Percentiles rank a stretch among this genome's conserved stretches.
These are phyloP conservation scores for Puma concolor DNA, from an alignment of 2,113 vertebrate genomes.

Conservation along the genomic window DNA sequence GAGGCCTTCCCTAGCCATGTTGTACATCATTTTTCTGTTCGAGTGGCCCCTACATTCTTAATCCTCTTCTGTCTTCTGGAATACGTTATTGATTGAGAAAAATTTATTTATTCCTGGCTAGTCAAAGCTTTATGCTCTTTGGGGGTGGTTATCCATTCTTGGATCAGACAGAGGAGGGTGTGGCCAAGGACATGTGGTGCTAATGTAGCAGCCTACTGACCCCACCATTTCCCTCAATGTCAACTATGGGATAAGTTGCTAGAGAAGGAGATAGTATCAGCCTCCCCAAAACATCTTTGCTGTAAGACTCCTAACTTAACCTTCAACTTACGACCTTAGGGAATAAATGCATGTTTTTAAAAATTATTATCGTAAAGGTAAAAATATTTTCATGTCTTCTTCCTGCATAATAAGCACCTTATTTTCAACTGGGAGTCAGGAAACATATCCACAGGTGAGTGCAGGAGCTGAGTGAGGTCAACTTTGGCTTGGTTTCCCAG, in stretches of 20 bases:
- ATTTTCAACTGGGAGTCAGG: background rate
- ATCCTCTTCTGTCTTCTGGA: background rate
- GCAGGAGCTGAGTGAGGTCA: background rate
- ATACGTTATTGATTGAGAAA: slow-evolving; percentile 10
- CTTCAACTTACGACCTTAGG: background rate
- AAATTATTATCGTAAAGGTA: background rate
- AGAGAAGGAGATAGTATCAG: background rate
- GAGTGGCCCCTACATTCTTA: background rate
- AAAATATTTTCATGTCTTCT: background rate
- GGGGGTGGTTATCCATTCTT: background rate
- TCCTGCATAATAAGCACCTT: background rate
- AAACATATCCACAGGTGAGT: background rate
- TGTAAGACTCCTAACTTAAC: background rate
- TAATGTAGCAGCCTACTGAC: background rate
- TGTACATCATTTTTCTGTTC: background rate
- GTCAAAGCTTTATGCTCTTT: background rate
- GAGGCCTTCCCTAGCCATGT: background rate
- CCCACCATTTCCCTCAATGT: background rate
- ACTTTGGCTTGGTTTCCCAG: background rate
- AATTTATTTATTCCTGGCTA: background rate
- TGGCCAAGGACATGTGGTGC: background rate
- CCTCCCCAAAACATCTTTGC: background rate
- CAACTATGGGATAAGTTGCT: background rate
- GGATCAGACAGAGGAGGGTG: background rate
- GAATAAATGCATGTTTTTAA: background rate